Percentiles rank a stretch among this genome's conserved stretches.
Conservation (phyloP, 2,888 invertebrate genomes). For the Neoaliturus tenellus region DNA sequence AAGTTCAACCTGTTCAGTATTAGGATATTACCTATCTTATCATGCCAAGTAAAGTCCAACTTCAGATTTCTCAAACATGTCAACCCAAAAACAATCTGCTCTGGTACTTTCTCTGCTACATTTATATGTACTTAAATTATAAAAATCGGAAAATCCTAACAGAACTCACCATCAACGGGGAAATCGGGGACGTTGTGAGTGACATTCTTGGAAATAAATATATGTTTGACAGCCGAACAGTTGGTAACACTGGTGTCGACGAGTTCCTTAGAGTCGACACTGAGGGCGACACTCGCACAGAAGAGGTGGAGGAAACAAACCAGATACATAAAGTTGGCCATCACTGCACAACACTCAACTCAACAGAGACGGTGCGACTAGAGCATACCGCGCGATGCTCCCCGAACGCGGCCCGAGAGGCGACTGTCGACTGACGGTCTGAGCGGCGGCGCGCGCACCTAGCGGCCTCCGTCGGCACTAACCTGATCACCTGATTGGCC, state of each 20-base stretch:
- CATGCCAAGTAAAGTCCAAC: too few relatives aligned
- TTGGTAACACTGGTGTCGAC: conserved; percentile 26
- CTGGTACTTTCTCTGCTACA: too few relatives aligned
- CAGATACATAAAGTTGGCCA: background rate
- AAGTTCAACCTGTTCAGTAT: too few relatives aligned
- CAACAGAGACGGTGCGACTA: background rate
- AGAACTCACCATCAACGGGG: conserved; percentile 40
- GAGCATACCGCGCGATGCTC: background rate
- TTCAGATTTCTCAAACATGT: too few relatives aligned
- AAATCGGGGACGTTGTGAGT: conserved; percentile 14
- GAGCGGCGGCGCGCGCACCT: conserved; percentile 26
- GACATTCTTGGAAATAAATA: conserved; percentile 31
- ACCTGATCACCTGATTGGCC: conserved; percentile 28
- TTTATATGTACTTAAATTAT: too few relatives aligned
- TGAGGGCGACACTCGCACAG: background rate
- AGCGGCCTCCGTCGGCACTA: background rate
- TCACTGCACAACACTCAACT: conserved; percentile 42
- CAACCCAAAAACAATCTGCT: too few relatives aligned
- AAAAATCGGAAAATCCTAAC: too few relatives aligned
- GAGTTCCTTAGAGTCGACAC: conserved; percentile 41
- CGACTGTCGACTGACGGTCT: conserved; percentile 3
- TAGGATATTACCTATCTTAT: too few relatives aligned
- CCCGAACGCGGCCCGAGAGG: conserved; percentile 17
- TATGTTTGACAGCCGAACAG: conserved; percentile 37
- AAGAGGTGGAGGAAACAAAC: conserved; percentile 2